Evolutionary conservation across 2,888 invertebrate species (phyloP).

Genomic region (Synanthedon myopaeformis): DNA sequence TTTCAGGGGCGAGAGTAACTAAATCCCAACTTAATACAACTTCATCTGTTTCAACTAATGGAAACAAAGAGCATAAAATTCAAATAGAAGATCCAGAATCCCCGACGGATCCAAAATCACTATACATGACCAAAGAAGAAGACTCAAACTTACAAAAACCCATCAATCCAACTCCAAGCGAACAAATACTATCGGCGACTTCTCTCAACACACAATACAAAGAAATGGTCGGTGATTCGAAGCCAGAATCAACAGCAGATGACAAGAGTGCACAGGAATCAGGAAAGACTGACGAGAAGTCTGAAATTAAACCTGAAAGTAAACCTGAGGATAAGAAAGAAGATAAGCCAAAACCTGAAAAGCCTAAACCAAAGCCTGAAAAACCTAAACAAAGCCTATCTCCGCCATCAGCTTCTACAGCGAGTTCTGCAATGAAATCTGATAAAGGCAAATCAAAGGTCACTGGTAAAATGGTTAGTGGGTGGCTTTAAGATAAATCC

Average conservation of each 20-base stretch:
- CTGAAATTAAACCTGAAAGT: slow-evolving; percentile 1
- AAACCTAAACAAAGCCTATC: slow-evolving; percentile 18
- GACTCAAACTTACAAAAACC: slow-evolving; percentile 44
- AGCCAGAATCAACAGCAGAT: neutral
- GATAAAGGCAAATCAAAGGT: slow-evolving; percentile 78
- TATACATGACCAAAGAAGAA: slow-evolving; percentile 47
- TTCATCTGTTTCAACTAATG: too few species aligned
- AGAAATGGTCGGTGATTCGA: slow-evolving; percentile 11
- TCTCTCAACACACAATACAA: slow-evolving; percentile 38
- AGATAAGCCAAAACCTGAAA: slow-evolving; percentile 6
- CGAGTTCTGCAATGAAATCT: slow-evolving; percentile 44
- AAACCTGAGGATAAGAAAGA: neutral
- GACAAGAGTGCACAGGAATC: slow-evolving; percentile 8
- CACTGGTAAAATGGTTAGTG: slow-evolving; percentile 79
- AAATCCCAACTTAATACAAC: too few species aligned
- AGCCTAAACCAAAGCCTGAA: slow-evolving; percentile 5
- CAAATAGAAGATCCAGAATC: slow-evolving; percentile 47
- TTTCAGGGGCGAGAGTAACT: too few species aligned
- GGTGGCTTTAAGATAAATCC: slow-evolving; percentile 72
- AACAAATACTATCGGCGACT: slow-evolving; percentile 49
- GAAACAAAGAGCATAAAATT: slow-evolving; percentile 35
- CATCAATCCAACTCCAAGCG: slow-evolving; percentile 42
- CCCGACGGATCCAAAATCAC: slow-evolving; percentile 24
- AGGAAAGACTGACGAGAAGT: neutral
- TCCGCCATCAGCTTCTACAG: slow-evolving; percentile 38